Evolutionary conservation across 2,113 vertebrate genomes (phyloP).

Genomic region (Mixornis gularis): DNA sequence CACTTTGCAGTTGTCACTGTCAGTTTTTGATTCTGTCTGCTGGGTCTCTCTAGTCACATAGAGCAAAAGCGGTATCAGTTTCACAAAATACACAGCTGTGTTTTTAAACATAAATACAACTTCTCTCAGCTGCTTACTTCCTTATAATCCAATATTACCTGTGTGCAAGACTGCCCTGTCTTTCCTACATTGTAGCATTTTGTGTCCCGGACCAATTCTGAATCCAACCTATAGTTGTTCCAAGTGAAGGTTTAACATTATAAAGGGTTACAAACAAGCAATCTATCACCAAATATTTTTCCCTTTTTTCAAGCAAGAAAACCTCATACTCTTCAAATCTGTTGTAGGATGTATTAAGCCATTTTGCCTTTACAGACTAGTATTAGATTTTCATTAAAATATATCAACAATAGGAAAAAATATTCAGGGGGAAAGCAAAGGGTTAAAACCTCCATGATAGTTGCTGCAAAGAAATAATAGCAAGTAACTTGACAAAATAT

Average conservation of each 20-base stretch:
- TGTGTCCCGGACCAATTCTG: background rate
- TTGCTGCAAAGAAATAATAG: background rate
- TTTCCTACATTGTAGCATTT: background rate
- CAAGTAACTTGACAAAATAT: background rate
- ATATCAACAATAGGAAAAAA: background rate
- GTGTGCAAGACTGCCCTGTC: background rate
- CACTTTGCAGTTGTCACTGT: slow-evolving; percentile 51
- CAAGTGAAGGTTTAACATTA: background rate
- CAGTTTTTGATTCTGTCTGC: background rate
- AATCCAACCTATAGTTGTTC: background rate
- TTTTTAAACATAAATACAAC: background rate
- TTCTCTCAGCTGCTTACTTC: background rate
- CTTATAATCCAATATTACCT: background rate
- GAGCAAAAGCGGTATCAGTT: background rate
- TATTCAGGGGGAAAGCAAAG: background rate
- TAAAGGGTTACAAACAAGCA: background rate
- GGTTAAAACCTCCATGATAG: background rate
- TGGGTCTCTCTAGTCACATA: background rate
- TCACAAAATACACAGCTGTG: background rate
- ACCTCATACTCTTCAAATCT: background rate
- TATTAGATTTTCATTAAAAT: background rate
- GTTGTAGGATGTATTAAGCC: background rate
- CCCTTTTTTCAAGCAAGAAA: background rate
- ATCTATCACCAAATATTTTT: background rate
- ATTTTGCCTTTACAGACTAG: background rate